Conservation (phyloP, 2,113 vertebrate genomes). For the Pristiophorus japonicus region DNA sequence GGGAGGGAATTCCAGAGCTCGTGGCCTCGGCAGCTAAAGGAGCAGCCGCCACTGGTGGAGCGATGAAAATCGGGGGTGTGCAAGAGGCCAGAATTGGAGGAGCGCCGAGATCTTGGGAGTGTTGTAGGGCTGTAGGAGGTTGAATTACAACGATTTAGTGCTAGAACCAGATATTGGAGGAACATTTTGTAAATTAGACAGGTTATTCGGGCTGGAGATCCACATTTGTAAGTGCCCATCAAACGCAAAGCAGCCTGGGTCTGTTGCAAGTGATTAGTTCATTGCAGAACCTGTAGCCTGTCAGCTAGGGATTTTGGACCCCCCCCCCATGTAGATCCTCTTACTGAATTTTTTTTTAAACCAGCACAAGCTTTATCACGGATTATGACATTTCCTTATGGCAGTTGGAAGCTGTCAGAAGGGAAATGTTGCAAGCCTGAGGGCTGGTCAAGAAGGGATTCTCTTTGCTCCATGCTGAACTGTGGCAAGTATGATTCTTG, state of each 20-base stretch:
- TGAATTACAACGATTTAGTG: background rate
- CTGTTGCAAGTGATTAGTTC: background rate
- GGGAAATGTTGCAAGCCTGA: constrained; percentile 14
- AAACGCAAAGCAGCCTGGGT: background rate
- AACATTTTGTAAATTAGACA: background rate
- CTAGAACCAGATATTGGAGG: background rate
- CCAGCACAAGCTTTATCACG: background rate
- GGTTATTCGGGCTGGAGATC: background rate
- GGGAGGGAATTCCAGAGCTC: background rate
- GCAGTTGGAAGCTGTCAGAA: background rate
- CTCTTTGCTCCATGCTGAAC: background rate
- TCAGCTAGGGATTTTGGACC: background rate
- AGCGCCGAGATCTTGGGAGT: background rate
- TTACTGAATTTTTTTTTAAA: too few species aligned
- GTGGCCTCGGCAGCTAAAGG: too few species aligned
- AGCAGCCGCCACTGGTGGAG: background rate
- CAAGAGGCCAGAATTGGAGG: background rate
- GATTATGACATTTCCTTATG: constrained; percentile 2
- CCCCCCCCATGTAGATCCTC: background rate
- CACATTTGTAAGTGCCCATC: background rate
- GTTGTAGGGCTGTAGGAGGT: background rate
- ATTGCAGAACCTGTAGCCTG: background rate
- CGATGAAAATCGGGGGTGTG: background rate
- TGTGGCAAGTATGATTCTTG: background rate
- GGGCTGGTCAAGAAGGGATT: background rate